phyloP scores from a whole-genome alignment of 1,140 invertebrate species.

The Meteorus sp. region DNA sequence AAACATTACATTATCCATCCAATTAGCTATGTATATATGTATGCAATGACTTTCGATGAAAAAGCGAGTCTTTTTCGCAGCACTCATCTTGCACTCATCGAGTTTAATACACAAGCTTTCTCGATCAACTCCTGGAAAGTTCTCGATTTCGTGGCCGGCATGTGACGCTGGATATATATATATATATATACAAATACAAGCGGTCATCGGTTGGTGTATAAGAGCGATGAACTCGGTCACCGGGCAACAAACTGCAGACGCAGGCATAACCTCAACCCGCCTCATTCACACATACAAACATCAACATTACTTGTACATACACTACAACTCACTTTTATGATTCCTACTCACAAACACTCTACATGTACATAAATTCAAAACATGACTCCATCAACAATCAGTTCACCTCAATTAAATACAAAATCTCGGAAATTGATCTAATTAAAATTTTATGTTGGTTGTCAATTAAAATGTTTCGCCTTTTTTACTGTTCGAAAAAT shows the following conservation, averaged over 20 bases:
- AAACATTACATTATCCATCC: too few relatives aligned
- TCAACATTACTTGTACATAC: too few relatives aligned
- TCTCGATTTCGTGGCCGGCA: conserved; percentile 52
- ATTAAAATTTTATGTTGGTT: too few relatives aligned
- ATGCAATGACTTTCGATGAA: conserved; percentile 43
- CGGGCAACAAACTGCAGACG: conserved; percentile 59
- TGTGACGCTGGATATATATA: too few relatives aligned
- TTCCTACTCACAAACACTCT: conserved; percentile 21
- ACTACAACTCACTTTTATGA: too few relatives aligned
- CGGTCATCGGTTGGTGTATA: too few relatives aligned
- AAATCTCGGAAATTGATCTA: too few relatives aligned
- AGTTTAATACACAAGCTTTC: conserved; percentile 27
- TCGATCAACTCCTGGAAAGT: conserved; percentile 40
- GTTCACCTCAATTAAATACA: too few relatives aligned
- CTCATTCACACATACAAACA: conserved; percentile 7
- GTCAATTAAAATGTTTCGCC: too few relatives aligned
- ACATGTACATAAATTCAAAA: background rate
- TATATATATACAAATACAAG: too few relatives aligned
- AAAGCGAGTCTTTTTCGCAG: conserved; percentile 43
- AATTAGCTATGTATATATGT: conserved; percentile 5
- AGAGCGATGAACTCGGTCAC: conserved; percentile 60
- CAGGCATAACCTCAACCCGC: conserved; percentile 31
- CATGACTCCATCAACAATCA: too few relatives aligned
- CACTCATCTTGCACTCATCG: conserved; percentile 28
- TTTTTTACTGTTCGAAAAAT: too few relatives aligned